phyloP scores from a whole-genome alignment of 1,140 invertebrate genomes.

The Scaptomyza pallida region DNA sequence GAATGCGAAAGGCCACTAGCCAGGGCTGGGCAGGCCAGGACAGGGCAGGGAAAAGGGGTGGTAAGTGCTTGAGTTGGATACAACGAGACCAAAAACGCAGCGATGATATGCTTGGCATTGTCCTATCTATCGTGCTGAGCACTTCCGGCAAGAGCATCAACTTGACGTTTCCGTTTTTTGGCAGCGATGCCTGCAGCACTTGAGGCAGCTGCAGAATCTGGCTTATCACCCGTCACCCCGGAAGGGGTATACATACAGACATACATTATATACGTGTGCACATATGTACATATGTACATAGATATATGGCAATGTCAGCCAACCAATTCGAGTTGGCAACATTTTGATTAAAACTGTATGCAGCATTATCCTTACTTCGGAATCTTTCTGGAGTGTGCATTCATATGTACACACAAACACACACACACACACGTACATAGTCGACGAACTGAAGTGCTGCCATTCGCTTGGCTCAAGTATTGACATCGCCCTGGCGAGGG shows the following conservation, averaged over 20 bases:
- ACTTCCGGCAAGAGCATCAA: slow-evolving; percentile 82
- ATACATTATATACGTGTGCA: background rate
- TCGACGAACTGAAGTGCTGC: slow-evolving; percentile 60
- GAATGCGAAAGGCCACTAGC: slow-evolving; percentile 7
- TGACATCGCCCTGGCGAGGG: slow-evolving; percentile 36
- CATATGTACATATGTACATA: background rate
- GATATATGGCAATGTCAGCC: slow-evolving; percentile 14
- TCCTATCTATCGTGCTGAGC: slow-evolving; percentile 72
- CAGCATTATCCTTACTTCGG: slow-evolving; percentile 68
- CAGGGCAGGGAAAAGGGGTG: slow-evolving; percentile 17
- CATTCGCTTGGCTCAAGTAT: slow-evolving; percentile 79
- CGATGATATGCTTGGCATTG: slow-evolving; percentile 38
- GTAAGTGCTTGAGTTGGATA: slow-evolving; percentile 68
- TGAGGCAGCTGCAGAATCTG: slow-evolving; percentile 4
- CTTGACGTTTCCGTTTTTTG: slow-evolving; percentile 80
- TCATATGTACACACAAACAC: slow-evolving; percentile 34
- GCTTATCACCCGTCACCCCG: slow-evolving; percentile 34
- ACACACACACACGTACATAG: slow-evolving; percentile 12
- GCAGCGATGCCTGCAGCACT: slow-evolving; percentile 20
- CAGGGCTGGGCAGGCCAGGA: background rate
- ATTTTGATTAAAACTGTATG: slow-evolving; percentile 37
- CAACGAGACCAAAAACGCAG: slow-evolving; percentile 16
- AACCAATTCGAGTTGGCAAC: slow-evolving; percentile 33
- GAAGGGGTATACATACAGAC: slow-evolving; percentile 3
- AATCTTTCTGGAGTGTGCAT: slow-evolving; percentile 39